Conservation (phyloP, 2,888 invertebrate species). For the Perizoma flavofasciatum region DNA sequence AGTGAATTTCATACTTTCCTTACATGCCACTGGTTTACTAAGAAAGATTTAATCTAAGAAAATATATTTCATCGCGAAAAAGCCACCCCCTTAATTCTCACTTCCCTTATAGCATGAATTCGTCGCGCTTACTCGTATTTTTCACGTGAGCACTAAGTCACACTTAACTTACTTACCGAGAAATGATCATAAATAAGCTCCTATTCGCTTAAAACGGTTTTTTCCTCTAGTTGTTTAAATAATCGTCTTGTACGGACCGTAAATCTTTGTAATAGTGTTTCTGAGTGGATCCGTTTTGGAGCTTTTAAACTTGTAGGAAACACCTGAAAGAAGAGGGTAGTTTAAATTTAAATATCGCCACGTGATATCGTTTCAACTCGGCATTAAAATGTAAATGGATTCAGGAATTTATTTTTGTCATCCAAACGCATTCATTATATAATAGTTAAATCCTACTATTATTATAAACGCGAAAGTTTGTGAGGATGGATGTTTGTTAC, state of each 20-base stretch:
- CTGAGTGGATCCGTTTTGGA: conserved; percentile 40
- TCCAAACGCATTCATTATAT: not conserved
- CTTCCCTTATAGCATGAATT: conserved; percentile 36
- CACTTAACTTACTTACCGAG: conserved; percentile 58
- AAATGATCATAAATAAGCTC: conserved; percentile 47
- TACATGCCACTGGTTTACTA: no score
- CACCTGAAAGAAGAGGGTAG: conserved; percentile 18
- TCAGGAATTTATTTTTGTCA: conserved; percentile 9
- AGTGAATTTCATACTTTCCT: no score
- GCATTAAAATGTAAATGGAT: conserved; percentile 14
- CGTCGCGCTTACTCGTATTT: conserved; percentile 29
- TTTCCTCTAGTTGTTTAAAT: conserved; percentile 57
- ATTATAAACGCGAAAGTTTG: no score
- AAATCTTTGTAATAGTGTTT: conserved; percentile 57
- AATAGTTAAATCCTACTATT: no score
- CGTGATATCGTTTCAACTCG: conserved; percentile 7
- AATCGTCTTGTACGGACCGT: conserved; percentile 55
- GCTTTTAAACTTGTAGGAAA: conserved; percentile 22
- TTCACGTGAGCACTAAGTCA: conserved; percentile 43
- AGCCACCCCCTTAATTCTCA: conserved; percentile 17
- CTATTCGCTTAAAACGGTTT: conserved; percentile 54
- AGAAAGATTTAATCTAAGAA: not conserved
- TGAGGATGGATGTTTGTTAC: no score
- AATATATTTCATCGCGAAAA: conserved; percentile 6
- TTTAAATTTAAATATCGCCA: conserved; percentile 19